These are phyloP conservation scores for Peromyscus eremicus DNA, from an alignment of 2,797 vertebrate species.

Conservation along the genomic window DNA sequence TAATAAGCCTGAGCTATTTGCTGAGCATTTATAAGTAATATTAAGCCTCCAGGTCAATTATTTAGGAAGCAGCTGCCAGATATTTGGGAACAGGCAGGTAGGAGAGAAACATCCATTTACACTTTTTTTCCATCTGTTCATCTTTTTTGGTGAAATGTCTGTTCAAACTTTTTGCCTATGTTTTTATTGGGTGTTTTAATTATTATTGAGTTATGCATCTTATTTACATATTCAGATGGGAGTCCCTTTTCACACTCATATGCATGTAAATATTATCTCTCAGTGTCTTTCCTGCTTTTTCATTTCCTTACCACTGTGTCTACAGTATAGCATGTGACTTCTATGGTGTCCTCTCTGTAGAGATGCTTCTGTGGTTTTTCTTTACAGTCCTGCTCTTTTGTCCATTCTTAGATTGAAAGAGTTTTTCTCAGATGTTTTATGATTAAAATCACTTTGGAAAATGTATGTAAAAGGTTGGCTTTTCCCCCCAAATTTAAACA, in stretches of 20 bases:
- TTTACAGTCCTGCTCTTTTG: constrained; percentile 34
- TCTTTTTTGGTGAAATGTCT: constrained; percentile 77
- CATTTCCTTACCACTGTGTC: constrained; percentile 49
- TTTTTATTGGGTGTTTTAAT: constrained; percentile 77
- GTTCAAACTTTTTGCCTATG: constrained; percentile 75
- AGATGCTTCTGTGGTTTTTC: constrained; percentile 32
- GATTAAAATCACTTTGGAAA: constrained; percentile 59
- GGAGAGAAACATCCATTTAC: no score
- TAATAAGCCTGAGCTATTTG: no score
- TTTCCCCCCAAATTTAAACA: constrained; percentile 7
- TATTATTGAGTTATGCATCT: constrained; percentile 64
- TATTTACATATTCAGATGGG: constrained; percentile 75
- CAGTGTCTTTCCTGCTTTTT: constrained; percentile 70
- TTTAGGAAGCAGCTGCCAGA: no score
- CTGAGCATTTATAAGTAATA: no score
- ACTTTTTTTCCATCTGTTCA: constrained; percentile 73
- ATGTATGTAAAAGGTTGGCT: not conserved
- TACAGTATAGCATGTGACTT: constrained; percentile 28
- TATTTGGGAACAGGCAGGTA: no score
- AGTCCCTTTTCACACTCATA: constrained; percentile 61
- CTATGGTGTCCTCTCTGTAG: constrained; percentile 27
- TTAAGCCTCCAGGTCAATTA: no score
- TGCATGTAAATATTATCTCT: constrained; percentile 72
- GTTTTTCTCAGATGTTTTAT: constrained; percentile 58
- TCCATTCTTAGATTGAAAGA: constrained; percentile 16